These are phyloP conservation scores for Cremastobaeus sp. DNA, from an alignment of 2,888 invertebrate species.

Conservation along the genomic window DNA sequence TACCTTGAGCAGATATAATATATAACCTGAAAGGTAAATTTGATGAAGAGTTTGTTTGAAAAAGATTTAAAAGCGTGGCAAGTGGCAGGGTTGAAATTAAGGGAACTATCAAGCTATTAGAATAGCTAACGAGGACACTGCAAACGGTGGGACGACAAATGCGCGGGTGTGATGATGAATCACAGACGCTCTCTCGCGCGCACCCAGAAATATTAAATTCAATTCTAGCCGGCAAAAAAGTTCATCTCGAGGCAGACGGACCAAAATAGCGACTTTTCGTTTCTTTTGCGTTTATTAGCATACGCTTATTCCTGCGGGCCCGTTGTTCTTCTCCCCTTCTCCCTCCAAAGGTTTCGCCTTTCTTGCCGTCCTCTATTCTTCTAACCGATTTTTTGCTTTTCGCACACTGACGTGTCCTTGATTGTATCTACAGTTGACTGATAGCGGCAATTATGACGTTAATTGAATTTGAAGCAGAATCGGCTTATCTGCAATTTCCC, in stretches of 20 bases:
- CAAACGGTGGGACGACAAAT: constrained; percentile 66
- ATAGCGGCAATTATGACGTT: constrained; percentile 55
- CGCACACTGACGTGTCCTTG: constrained; percentile 47
- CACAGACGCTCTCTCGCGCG: constrained; percentile 71
- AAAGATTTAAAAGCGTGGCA: no score
- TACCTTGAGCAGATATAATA: no score
- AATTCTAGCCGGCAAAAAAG: constrained; percentile 68
- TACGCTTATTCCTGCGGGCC: constrained; percentile 26
- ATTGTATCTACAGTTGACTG: constrained; percentile 52
- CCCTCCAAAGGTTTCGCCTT: background rate
- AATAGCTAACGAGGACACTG: constrained; percentile 77
- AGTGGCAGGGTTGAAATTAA: constrained; percentile 66
- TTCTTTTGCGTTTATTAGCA: constrained; percentile 47
- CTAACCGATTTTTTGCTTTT: constrained; percentile 15
- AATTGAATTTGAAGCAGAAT: constrained; percentile 43
- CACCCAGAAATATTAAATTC: constrained; percentile 74
- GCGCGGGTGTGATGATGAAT: constrained; percentile 79
- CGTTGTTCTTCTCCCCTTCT: background rate
- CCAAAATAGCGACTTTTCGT: constrained; percentile 37
- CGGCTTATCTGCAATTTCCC: constrained; percentile 40
- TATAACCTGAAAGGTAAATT: no score
- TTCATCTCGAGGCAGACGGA: constrained; percentile 43
- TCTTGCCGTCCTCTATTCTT: background rate
- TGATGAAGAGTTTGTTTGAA: no score
- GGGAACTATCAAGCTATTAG: constrained; percentile 73